These are phyloP conservation scores for Cynopterus brachyotis DNA, from an alignment of 2,113 vertebrate species.

Conservation along the genomic window DNA sequence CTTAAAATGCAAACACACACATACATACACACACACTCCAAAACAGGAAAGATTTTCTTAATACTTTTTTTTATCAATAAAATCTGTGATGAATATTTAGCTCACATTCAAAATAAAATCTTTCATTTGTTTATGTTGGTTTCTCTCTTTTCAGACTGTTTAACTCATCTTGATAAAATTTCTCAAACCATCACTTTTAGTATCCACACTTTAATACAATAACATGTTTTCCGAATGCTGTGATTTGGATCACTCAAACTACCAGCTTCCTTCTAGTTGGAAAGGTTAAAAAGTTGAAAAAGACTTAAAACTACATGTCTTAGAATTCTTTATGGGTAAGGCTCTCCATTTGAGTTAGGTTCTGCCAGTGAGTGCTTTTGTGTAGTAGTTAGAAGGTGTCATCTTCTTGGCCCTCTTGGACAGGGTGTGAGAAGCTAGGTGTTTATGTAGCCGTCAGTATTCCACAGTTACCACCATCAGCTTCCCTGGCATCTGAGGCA, in stretches of 20 bases:
- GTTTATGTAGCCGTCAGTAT: neutral
- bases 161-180: neutral
- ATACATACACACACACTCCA: neutral
- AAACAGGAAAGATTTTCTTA: neutral
- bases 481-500: neutral
- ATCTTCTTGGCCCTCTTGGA: neutral
- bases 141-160: neutral
- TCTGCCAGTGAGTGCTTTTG: neutral
- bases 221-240: neutral
- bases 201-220: neutral
- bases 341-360: neutral
- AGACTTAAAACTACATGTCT: neutral
- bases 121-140: conserved; percentile 47
- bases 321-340: neutral
- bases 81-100: conserved; percentile 70
- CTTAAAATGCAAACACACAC: conserved; percentile 18
- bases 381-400: neutral
- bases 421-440: neutral
- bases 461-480: neutral
- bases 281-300: neutral
- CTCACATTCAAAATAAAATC: conserved; percentile 56
- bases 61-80: conserved; percentile 66
- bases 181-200: neutral
- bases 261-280: neutral
- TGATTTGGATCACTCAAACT: neutral